Conservation (phyloP, 1,140 invertebrate genomes). For the Lucilia sericata region DNA sequence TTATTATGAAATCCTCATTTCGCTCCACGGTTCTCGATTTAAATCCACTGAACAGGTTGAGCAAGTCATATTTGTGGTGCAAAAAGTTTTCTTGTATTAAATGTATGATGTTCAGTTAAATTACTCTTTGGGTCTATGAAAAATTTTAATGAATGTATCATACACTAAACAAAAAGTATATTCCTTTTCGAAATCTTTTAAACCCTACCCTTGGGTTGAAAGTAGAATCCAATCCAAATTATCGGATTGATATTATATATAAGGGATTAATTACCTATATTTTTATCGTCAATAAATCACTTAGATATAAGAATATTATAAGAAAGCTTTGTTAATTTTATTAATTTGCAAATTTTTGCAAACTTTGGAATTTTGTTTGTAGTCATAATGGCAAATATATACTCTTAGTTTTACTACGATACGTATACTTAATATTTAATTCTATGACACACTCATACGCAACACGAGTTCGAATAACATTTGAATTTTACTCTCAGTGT, state of each 20-base stretch:
- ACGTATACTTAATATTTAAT: not conserved
- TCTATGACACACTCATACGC: not conserved
- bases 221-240: not conserved
- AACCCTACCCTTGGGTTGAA: no score
- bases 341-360: no score
- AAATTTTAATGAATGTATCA: no score
- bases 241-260: not conserved
- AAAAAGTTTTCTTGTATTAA: not conserved
- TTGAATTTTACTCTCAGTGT: not conserved
- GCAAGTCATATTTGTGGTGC: not conserved
- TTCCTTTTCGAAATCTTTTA: no score
- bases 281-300: no score
- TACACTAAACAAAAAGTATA: no score
- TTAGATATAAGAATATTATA: no score
- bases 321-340: no score
- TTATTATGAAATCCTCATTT: not conserved
- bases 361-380: no score
- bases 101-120: not conserved
- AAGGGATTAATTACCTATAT: no score
- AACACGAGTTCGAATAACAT: not conserved
- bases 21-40: not conserved
- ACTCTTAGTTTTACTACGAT: not conserved
- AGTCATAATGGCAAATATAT: no score
- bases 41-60: not conserved
- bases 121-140: not conserved